These are phyloP conservation scores for Oasisia sp. DNA, from an alignment of 2,888 invertebrate species.

Conservation along the genomic window DNA sequence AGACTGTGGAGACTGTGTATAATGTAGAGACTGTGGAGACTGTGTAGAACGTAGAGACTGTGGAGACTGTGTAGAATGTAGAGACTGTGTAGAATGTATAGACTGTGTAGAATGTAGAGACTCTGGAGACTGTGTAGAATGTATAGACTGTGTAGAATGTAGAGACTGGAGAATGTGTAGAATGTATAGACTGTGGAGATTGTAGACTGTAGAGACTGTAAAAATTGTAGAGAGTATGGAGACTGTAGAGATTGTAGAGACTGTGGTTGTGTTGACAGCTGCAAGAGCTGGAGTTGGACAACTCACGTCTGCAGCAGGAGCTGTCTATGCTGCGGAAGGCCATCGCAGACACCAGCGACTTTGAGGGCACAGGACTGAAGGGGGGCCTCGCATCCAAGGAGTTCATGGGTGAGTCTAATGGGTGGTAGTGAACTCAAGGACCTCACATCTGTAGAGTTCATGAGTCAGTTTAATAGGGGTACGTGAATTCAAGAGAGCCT, in stretches of 20 bases:
- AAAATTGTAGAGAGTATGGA: not conserved
- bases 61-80: not conserved
- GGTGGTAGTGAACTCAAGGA: not conserved
- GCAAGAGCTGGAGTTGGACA: constrained; percentile 68
- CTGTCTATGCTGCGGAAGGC: constrained; percentile 72
- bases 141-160: not conserved
- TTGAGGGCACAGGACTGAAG: constrained; percentile 47
- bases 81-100: not conserved
- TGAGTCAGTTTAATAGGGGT: constrained; percentile 19
- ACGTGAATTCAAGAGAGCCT: too few relatives aligned
- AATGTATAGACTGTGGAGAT: too few relatives aligned
- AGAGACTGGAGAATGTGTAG: too few relatives aligned
- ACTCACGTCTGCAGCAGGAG: constrained; percentile 85
- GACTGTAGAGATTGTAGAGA: not conserved
- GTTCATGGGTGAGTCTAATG: constrained; percentile 53
- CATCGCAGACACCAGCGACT: constrained; percentile 53
- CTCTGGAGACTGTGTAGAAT: too few relatives aligned
- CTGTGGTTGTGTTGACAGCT: constrained; percentile 45
- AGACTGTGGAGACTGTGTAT: not conserved
- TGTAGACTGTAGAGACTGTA: too few relatives aligned
- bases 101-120: not conserved
- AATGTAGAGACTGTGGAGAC: not conserved
- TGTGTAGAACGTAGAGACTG: not conserved
- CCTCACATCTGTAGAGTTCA: not conserved
- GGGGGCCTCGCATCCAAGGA: constrained; percentile 61